Evolutionary conservation across 2,113 vertebrate species (phyloP), one percentile per base, ranked within the genome.

Genomic region (Peromyscus maniculatus): DNA sequence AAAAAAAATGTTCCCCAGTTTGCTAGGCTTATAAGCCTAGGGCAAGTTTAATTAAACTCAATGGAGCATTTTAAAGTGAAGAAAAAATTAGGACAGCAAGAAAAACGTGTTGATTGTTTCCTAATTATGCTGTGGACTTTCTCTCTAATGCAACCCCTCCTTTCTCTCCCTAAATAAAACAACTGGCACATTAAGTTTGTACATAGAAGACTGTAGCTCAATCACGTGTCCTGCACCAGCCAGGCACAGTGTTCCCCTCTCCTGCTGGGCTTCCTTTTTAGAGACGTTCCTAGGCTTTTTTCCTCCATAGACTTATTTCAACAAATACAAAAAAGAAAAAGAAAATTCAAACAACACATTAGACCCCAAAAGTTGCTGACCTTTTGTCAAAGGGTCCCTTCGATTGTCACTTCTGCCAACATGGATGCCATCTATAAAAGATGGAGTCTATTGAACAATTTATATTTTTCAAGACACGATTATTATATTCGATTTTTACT

Each of bases 41-140:
- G 98, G 98, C 98, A 98, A 98, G 98, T 98, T 99, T 99, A 99
- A 99, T 99, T 99, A 98, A 98, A 98, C 97, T 98, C 98, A 98
- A 98, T 98, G 98, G 98, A 98, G 98, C 98, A 98, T 97, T 98
- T 98, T 99, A 98, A 98, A 98, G 96, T 97, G 97, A 98, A 98
- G 97, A 97, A 98, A 98, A 98, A 98, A 98, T 98, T 96, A 98
- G 98, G 98, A 98, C 98, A 98, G 98, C 97, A 98, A 98, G 98
- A 97, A 98, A 98, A 98, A 98, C 97, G 94, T 97, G 97, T 98
- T 98, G 98, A 98, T 98, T 98, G 98, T 98, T 99, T 99, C 97
- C 98, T 98, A 98, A 98, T 99, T 99, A 97, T 98, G 94, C 96
- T 91, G 91, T 97, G 98, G 98, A 98, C 98, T 98, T 98, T 96